phyloP scores from a whole-genome alignment of 2,888 invertebrate genomes.

The Anodontia alba region DNA sequence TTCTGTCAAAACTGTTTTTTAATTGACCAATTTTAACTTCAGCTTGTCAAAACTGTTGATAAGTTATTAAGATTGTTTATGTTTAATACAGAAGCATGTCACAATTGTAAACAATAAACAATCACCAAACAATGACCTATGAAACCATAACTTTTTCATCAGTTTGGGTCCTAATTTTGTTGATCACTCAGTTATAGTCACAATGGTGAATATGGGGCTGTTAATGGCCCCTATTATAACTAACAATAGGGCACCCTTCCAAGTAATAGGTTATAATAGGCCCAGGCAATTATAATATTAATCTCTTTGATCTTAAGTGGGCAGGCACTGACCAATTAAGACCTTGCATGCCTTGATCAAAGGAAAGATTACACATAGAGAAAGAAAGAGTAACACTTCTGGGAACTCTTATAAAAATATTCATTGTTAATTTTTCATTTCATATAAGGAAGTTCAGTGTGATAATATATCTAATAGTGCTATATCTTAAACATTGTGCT shows the following conservation, averaged over 20 bases:
- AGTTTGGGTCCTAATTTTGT: constrained; percentile 22
- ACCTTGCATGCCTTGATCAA: background rate
- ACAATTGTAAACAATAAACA: background rate
- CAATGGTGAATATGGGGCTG: background rate
- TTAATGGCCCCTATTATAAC: constrained; percentile 12
- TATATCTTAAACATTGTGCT: background rate
- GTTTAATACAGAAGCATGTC: constrained; percentile 2
- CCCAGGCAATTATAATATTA: background rate
- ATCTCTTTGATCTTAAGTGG: constrained; percentile 14
- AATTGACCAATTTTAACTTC: constrained; percentile 8
- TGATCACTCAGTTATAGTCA: background rate
- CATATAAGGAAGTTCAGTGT: background rate
- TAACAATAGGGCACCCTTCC: constrained; percentile 7
- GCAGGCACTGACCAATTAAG: constrained; percentile 12
- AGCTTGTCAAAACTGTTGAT: constrained; percentile 2
- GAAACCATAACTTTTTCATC: background rate
- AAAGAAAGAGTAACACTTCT: background rate
- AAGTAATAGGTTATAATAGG: background rate
- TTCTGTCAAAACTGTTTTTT: background rate
- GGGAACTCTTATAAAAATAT: background rate
- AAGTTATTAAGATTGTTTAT: background rate
- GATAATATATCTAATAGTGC: constrained; percentile 2
- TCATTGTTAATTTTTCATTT: background rate
- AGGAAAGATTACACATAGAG: background rate
- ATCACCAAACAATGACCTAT: background rate